phyloP scores from a whole-genome alignment of 1,140 invertebrate species.

The Drosophila ironensis region DNA sequence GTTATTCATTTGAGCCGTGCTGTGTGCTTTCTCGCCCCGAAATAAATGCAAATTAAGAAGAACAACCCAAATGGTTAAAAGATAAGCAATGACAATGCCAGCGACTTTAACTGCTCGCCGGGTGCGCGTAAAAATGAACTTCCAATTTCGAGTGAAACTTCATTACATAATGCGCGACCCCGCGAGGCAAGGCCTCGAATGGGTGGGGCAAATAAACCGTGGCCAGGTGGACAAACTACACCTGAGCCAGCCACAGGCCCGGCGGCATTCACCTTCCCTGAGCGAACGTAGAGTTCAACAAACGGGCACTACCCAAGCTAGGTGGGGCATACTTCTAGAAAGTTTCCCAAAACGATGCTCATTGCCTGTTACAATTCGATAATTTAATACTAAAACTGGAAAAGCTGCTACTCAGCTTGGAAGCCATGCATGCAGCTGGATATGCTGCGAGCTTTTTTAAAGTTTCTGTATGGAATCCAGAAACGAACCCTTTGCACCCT shows the following conservation, averaged over 20 bases:
- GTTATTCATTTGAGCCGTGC: background rate
- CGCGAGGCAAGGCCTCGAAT: background rate
- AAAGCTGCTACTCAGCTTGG: too few species aligned
- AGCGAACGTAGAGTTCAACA: conserved; percentile 19
- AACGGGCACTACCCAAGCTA: background rate
- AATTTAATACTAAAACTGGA: too few species aligned
- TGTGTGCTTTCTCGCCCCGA: conserved; percentile 47
- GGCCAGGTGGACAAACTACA: conserved; percentile 15
- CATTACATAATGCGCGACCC: conserved; percentile 32
- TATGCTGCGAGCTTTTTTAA: too few species aligned
- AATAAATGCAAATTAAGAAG: conserved; percentile 59
- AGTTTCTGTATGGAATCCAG: too few species aligned
- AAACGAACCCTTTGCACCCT: background rate
- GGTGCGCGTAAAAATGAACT: conserved; percentile 27
- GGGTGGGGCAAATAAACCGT: conserved; percentile 13
- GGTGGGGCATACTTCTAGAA: too few species aligned
- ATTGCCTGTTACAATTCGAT: too few species aligned
- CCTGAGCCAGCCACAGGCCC: background rate
- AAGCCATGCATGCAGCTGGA: too few species aligned
- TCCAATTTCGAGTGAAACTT: conserved; percentile 40
- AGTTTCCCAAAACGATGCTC: too few species aligned
- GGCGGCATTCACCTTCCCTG: background rate
- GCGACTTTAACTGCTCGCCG: conserved; percentile 6
- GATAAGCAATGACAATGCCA: conserved; percentile 49
- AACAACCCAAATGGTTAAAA: conserved; percentile 16